Conservation (phyloP, 2,888 invertebrate genomes). For the Monopis laevigella region DNA sequence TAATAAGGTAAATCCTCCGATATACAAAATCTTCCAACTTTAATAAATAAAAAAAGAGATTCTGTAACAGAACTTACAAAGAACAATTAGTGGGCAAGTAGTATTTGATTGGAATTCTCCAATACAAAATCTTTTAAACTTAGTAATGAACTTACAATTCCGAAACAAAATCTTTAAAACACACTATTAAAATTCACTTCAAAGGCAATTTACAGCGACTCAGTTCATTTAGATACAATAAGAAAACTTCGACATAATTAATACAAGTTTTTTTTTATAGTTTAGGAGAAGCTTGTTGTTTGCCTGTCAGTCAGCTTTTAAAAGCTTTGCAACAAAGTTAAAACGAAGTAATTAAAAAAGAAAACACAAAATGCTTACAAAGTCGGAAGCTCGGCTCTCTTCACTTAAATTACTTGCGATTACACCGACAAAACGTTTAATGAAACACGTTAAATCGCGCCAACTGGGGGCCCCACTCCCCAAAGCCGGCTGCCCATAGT, state of each 20-base stretch:
- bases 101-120: no score
- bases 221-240: conserved; percentile 21
- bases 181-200: conserved; percentile 16
- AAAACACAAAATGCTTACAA: conserved; percentile 67
- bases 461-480: conserved; percentile 41
- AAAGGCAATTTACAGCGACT: conserved; percentile 23
- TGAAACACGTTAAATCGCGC: conserved; percentile 65
- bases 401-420: conserved; percentile 67
- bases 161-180: conserved; percentile 20
- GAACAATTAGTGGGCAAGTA: no score
- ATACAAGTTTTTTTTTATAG: conserved; percentile 52
- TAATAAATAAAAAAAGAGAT: no score
- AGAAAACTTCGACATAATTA: conserved; percentile 37
- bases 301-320: conserved; percentile 66
- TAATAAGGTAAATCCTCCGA: no score
- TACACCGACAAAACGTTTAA: conserved; percentile 67
- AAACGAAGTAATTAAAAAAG: conserved; percentile 68
- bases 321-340: conserved; percentile 63
- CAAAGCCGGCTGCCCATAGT: conserved; percentile 38
- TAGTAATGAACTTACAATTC: no score
- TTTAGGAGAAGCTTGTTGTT: conserved; percentile 63
- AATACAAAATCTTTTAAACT: no score
- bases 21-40: no score
- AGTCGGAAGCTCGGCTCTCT: conserved; percentile 66
- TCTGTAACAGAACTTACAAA: no score